Conservation (phyloP, 2,113 vertebrate genomes). For the Fregata magnificens region DNA sequence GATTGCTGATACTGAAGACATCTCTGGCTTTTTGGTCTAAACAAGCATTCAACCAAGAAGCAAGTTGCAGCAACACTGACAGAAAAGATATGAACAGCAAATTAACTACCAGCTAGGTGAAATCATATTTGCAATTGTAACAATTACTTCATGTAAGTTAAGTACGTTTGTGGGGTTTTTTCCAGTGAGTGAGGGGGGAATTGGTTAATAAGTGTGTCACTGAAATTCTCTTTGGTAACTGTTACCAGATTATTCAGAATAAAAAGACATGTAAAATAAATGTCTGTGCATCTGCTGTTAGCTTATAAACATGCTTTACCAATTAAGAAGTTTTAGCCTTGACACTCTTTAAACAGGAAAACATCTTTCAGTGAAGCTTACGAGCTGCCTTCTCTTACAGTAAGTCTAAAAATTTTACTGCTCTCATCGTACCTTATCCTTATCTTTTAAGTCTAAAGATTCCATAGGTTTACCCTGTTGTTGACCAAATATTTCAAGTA, state of each 20-base stretch:
- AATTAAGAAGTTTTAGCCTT: not conserved
- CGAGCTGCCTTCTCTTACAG: not conserved
- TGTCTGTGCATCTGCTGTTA: not conserved
- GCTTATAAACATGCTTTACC: not conserved
- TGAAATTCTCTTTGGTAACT: not conserved
- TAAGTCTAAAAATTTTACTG: not conserved
- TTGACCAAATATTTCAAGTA: slow-evolving; percentile 76
- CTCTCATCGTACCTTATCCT: slow-evolving; percentile 64
- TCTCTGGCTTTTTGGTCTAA: not conserved
- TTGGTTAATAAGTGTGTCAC: not conserved
- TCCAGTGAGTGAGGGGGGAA: not conserved
- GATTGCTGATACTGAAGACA: not conserved
- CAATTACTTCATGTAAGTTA: not conserved
- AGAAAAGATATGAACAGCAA: not conserved
- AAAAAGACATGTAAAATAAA: not conserved
- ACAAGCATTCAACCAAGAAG: not conserved
- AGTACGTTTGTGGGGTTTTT: not conserved
- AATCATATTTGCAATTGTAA: not conserved
- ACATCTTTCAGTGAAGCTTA: not conserved
- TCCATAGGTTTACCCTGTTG: slow-evolving; percentile 75
- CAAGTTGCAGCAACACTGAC: not conserved
- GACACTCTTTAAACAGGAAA: not conserved
- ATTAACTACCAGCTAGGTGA: not conserved
- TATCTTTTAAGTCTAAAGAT: slow-evolving; percentile 76
- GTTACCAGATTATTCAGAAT: not conserved